Evolutionary conservation across 2,113 vertebrate species (phyloP), one percentile per base, ranked within the genome.

Genomic region (Ondatra zibethicus): DNA sequence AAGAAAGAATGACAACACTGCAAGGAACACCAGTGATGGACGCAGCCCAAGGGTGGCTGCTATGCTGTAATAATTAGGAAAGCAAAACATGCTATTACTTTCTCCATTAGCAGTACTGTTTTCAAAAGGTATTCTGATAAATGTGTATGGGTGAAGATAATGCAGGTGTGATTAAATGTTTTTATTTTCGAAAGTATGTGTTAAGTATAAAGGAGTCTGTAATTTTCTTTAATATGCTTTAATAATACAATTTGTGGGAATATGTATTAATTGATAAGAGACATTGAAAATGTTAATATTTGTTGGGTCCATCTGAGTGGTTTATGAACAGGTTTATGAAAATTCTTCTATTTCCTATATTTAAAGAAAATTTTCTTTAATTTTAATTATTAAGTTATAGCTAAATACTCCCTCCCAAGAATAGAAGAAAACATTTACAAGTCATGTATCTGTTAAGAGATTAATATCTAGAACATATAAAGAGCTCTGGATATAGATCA

Each of bases 201-300:
- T 3, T 55, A 84, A 27, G 10, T 91, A 50, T 85, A 82, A 93
- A 9, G 3, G n/a, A 73, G 8, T 81, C 27, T 50, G 13, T 61
- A 73, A 88, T 72, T 92, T 94, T 97, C n/a, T 82, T 45, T 47
- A 95, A 94, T 76, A 63, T 94, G 21, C 31, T 89, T 92, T 29
- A 72, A 66, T 25, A 86, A 72, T 65, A 85, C 21, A 78, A 66
- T 21, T 75, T 85, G 68, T 36, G 4, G 42, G 1, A 1, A n/a
- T 52, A 13, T 50, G 42, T 73, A 33, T 92, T 31, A 29, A 23
- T 25, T 66, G 61, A 70, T 61, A 76, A 76, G 25, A 76, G 29
- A 86, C 52, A 92, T 0, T 2, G 27, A n/a, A 97, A 76, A 94
- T 84, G 31, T 47, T 95, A 95, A 55, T 95, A 93, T 47, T 4